Conservation (phyloP, 1,140 invertebrate species). For the Euschistus heros region DNA sequence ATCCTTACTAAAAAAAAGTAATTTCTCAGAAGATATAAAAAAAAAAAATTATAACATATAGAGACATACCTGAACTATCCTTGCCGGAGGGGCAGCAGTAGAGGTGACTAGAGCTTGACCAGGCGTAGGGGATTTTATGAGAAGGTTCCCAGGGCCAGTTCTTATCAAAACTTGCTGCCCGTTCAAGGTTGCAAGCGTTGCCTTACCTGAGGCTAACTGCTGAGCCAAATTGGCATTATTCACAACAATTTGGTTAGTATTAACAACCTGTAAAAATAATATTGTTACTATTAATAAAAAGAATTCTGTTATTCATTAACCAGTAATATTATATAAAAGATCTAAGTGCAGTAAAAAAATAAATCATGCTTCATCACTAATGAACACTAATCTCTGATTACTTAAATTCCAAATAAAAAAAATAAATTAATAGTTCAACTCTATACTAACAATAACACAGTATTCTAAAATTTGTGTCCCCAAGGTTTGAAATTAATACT, state of each 20-base stretch:
- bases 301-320: background rate
- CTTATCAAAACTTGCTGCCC: slow-evolving; percentile 71
- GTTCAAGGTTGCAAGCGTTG: slow-evolving; percentile 62
- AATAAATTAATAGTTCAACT: no score
- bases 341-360: no score
- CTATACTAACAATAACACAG: no score
- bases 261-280: slow-evolving; percentile 38
- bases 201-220: slow-evolving; percentile 63
- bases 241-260: slow-evolving; percentile 54
- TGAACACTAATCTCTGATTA: no score
- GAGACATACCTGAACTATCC: background rate
- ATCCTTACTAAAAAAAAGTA: no score
- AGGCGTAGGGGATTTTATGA: slow-evolving; percentile 19
- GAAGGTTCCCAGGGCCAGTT: slow-evolving; percentile 35
- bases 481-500: no score
- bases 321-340: no score
- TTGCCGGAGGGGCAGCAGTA: background rate
- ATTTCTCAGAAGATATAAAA: no score
- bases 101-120: slow-evolving; percentile 12
- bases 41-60: no score
- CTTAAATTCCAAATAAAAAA: no score
- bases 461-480: no score
- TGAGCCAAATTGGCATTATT: slow-evolving; percentile 62
- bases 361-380: no score
- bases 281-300: slow-evolving; percentile 16